phyloP scores from a whole-genome alignment of 2,888 invertebrate species.

The Eristalis intricaria region DNA sequence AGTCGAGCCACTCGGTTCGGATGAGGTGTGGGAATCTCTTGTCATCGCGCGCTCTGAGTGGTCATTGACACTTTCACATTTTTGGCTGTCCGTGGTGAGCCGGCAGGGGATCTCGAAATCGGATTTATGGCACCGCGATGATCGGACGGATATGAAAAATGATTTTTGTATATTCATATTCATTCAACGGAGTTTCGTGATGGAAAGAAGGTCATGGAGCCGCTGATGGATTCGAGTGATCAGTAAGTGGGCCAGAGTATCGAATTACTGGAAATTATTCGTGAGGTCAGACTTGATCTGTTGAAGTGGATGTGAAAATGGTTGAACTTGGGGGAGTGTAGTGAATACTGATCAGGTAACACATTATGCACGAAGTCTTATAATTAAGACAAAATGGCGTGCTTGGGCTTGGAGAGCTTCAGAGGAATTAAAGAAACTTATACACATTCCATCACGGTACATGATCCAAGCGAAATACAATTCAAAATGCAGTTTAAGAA shows the following conservation, averaged over 20 bases:
- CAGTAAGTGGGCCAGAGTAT: background rate
- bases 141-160: background rate
- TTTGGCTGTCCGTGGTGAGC: background rate
- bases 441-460: no score
- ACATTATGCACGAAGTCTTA: no score
- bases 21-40: background rate
- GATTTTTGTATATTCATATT: background rate
- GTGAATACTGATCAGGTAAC: background rate
- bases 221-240: background rate
- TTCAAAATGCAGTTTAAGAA: no score
- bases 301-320: background rate
- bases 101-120: background rate
- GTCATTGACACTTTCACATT: slow-evolving; percentile 15
- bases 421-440: no score
- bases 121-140: background rate
- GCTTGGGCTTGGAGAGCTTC: no score
- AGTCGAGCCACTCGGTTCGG: background rate
- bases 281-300: background rate
- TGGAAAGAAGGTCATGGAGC: background rate
- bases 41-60: background rate
- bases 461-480: no score
- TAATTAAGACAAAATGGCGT: no score
- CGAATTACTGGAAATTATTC: background rate
- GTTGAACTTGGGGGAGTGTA: background rate
- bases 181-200: background rate